These are phyloP conservation scores for Choloepus didactylus DNA, from an alignment of 2,797 vertebrate species.

Conservation along the genomic window DNA sequence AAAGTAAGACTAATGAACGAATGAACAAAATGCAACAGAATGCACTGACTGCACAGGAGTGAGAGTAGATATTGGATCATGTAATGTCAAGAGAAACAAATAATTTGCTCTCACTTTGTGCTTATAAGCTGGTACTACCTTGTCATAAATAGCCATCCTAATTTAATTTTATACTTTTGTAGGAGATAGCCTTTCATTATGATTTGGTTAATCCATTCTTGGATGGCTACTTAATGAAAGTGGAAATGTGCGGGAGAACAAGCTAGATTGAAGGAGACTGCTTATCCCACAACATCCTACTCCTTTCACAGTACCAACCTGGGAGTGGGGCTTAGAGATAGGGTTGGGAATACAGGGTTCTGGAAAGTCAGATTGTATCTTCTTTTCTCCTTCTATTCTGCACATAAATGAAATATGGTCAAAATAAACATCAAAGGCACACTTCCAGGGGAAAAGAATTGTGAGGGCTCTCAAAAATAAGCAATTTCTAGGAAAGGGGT, in stretches of 20 bases:
- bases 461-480: not conserved
- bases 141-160: not conserved
- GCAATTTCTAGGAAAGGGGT: not conserved
- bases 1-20: not conserved
- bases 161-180: not conserved
- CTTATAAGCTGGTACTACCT: not conserved
- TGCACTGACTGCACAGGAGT: not conserved
- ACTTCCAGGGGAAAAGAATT: not conserved
- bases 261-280: not conserved
- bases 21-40: not conserved
- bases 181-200: not conserved
- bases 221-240: not conserved
- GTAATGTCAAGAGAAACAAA: not conserved
- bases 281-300: not conserved
- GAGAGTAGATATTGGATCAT: not conserved
- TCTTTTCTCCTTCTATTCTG: not conserved
- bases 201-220: not conserved
- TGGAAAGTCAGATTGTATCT: not conserved
- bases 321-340: not conserved
- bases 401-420: not conserved
- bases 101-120: not conserved
- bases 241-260: not conserved
- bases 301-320: not conserved
- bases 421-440: not conserved
- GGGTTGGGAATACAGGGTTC: not conserved